Base-by-base conservation (phyloP, 2,113 vertebrate species). In the Copsychus sechellarum region DNA sequence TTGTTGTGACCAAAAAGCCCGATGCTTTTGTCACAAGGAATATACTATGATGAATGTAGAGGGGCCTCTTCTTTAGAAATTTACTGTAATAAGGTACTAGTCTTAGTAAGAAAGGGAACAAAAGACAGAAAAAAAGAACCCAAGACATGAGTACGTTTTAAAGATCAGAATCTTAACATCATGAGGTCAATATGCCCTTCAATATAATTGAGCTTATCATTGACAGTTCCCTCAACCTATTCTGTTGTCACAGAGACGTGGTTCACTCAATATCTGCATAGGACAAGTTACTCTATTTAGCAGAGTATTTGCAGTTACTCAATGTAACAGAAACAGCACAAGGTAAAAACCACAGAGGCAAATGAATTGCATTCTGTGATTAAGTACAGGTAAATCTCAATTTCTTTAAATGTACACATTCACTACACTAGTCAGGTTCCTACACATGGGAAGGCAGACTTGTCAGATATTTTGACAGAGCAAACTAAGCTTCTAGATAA, bases 151-250 rank as follows among this genome's bases (percentile, higher is more conserved):
- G 42, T 60, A 77, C 26, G 58, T 77, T 90, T 91, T 71, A 77
- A 88, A 93, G 61, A 74, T 94, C 72, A 90, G 84, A 88, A 70
- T 85, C 78, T 94, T 54, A 67, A 57, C 88, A 86, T 65, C 56
- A 26, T 26, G 61, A 71, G 67, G 88, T 96, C 93, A 96, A 90
- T 96, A 82, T 74, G 60, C 12, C 38, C 77, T 96, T 94, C 93
- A 56, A 74, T 94, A 93, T 71, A 83, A 91, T 81, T 65, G 71
- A 96, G 72, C 42, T 87, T 69, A 72, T 29, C 54, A 90, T 36
- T 86, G 79, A 93, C 80, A 76, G 78, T 26, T 77, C 67, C 33
- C 51, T 88, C 67, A 61, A 73, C 60, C 71, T 82, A 26, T 36
- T 91, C 70, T 74, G 53, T 57, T 72, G 82, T 81, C 73, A 95